Evolutionary conservation across 1,140 invertebrate species (phyloP).

Genomic region (Drosophila baimaii): DNA sequence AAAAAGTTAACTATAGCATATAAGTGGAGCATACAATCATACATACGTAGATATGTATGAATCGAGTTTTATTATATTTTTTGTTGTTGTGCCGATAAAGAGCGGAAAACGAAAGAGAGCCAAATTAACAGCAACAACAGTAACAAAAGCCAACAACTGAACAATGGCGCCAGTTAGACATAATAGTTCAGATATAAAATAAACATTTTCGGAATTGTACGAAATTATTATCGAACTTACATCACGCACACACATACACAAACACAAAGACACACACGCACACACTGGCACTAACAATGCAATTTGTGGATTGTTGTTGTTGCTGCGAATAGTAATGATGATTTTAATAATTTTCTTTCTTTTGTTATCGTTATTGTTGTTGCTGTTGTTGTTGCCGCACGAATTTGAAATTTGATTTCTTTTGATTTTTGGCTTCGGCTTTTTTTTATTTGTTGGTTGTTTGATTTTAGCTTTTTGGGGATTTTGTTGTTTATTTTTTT

Average conservation of each 20-base stretch:
- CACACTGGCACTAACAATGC: constrained; percentile 4
- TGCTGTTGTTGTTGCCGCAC: constrained; percentile 24
- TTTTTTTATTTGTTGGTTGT: constrained; percentile 18
- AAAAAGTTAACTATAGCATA: constrained; percentile 1
- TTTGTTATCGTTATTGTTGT: constrained; percentile 18
- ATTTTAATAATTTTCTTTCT: constrained; percentile 45
- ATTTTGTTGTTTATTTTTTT: constrained; percentile 11
- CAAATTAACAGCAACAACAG: constrained; percentile 25
- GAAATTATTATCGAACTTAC: constrained; percentile 37
- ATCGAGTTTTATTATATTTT: too few relatives aligned
- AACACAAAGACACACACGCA: constrained; percentile 2
- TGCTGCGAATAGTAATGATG: constrained; percentile 23
- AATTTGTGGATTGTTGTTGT: constrained; percentile 29
- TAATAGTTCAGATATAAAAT: constrained; percentile 29
- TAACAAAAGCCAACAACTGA: constrained; percentile 7
- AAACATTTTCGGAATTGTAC: constrained; percentile 31
- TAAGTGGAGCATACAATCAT: constrained; percentile 4
- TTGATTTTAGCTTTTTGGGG: constrained; percentile 19
- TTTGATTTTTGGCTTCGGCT: constrained; percentile 41
- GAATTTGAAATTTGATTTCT: constrained; percentile 50
- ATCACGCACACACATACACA: constrained; percentile 28
- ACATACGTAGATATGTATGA: background rate
- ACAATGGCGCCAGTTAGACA: constrained; percentile 40
- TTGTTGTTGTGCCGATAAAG: constrained; percentile 13
- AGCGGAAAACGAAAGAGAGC: constrained; percentile 31